Base-by-base conservation (phyloP, 2,797 vertebrate genomes). In the Crocodylus rhombifer region DNA sequence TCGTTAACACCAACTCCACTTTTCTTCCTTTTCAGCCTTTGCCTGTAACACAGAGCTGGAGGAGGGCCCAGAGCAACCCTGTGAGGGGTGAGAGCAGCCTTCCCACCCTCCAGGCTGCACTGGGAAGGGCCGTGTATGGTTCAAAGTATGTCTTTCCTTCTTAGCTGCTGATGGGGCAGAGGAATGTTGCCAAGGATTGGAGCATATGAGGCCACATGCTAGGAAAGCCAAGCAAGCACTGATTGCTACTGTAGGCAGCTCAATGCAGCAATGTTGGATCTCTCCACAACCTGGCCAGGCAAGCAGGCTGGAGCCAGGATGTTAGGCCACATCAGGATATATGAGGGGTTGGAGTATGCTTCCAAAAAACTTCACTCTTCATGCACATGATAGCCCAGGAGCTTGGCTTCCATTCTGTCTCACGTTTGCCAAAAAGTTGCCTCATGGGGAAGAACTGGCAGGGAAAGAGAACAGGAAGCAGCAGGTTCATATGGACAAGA, bases 261-360 rank as follows among this genome's bases (percentile, higher is more conserved):
- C 1, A 0, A 3, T 10, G 36, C 10, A 21, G 25, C 26, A 1
- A 3, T 0, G 0, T 75, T 21, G 36, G 58, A 26, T 2, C 4
- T 1, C 9, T 81, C 80, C 61, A 0, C 1, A 36, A 79, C 9
- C 51, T 26, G 64, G 2, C 1, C 25, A 18, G 55, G 56, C n/a
- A 80, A 56, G 3, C 9, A 21, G 67, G 7, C 7, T 51, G 16
- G 23, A 20, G 15, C 3, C n/a, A 30, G 13, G 30, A 17, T 33
- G 57, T 56, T 56, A 60, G 30, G 76, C 76, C 76, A 61, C 9
- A 4, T 26, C 0, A 77, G 82, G 18, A 4, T 0, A 0, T 0
- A 21, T 23, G 57, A 61, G 14, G 77, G 58, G 21, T 17, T 36
- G 58, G 15, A 42, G 25, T 36, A 61, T 33, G 9, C 33, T 11